Conservation (phyloP, 2,888 invertebrate species). For the Lithophane semibrunnea region DNA sequence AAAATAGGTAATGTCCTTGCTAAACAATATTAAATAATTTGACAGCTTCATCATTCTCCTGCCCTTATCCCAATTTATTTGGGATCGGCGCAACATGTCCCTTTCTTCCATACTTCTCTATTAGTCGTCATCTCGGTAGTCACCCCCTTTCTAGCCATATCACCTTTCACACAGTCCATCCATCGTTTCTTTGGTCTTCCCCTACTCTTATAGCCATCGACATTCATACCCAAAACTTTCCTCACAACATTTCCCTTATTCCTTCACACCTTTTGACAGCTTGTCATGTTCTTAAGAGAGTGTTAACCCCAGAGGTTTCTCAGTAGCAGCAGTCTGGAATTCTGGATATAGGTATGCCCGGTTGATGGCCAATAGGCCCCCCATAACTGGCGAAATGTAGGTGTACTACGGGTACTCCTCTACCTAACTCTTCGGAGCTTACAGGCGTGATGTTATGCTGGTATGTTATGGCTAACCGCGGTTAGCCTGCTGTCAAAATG, state of each 20-base stretch:
- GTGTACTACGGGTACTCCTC: background rate
- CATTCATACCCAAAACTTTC: too few relatives aligned
- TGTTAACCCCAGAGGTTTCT: background rate
- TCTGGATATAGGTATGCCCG: background rate
- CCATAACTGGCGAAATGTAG: background rate
- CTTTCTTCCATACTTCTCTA: too few relatives aligned
- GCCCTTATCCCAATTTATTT: too few relatives aligned
- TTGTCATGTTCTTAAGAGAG: background rate
- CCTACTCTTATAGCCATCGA: too few relatives aligned
- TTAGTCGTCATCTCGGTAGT: too few relatives aligned
- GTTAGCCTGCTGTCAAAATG: conserved; percentile 12
- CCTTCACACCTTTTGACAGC: background rate
- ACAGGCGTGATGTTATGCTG: background rate
- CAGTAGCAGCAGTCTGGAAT: background rate
- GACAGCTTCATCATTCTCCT: conserved; percentile 2
- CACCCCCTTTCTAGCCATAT: too few relatives aligned
- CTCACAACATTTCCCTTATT: too few relatives aligned
- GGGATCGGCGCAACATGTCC: too few relatives aligned
- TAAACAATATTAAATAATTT: background rate
- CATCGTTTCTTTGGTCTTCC: too few relatives aligned
- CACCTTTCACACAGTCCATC: too few relatives aligned
- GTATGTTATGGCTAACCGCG: background rate
- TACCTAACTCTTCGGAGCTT: background rate
- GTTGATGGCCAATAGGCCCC: too few relatives aligned
- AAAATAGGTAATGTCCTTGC: background rate